Evolutionary conservation across 1,140 invertebrate species (phyloP), one percentile per base, ranked within the genome.

Genomic region (Metopolophium dirhodum): DNA sequence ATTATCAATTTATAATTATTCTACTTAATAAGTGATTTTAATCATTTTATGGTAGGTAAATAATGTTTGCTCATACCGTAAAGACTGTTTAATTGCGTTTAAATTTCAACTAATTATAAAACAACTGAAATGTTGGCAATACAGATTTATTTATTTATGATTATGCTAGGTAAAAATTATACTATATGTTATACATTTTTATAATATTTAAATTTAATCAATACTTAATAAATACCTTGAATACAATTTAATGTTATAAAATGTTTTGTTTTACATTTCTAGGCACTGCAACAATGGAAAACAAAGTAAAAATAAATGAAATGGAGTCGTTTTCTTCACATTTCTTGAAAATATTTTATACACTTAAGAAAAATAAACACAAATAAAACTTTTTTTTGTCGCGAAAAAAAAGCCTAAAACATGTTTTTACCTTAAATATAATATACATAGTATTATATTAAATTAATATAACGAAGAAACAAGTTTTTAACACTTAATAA

Each of bases 241-340:
- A 91, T 77, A 91, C 30, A 35, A 37, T 49, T 49, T 91, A 83
- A 83, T 82, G 51, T 51, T 83, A 30, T 2, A 91, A 82, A 91
- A 83, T 91, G 68, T 91, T 82, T 91, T 91, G 68, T 91, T 91
- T 51, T 91, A 68, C 30, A 91, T 91, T 91, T 91, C 68, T 91
- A 91, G 90, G 90, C 90, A 91, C 30, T 83, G 90, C 61, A 91
- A 91, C 68, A 83, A 91, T 83, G 68, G 90, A 35, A 91, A 91
- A 82, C 90, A 91, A 82, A 91, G n/a, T 90, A 90, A 90, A 90
- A 90, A 90, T 90, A 68, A 90, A 68, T 90, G 54, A 68, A 90
- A 68, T 68, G 89, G 89, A 90, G 37, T 90, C 54, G 0, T 45
- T 22, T 61, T 90, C 37, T 68, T 90, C 54, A n/a, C 7, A n/a